phyloP scores from a whole-genome alignment of 1,140 invertebrate genomes.

The Zaprionus gabonicus region DNA sequence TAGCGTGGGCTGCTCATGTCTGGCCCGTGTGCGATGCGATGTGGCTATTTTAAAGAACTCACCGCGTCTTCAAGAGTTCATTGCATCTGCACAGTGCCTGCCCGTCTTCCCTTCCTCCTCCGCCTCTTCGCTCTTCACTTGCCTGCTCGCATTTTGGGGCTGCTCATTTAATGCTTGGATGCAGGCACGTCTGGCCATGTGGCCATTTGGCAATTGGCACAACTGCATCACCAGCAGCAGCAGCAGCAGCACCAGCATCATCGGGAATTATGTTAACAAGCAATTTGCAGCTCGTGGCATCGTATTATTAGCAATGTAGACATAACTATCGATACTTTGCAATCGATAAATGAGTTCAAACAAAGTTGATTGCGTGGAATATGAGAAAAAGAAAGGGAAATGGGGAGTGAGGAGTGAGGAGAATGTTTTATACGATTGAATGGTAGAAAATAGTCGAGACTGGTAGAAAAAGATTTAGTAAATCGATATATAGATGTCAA shows the following conservation, averaged over 20 bases:
- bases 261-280: constrained; percentile 11
- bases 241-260: constrained; percentile 1
- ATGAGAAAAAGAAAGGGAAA: too few relatives aligned
- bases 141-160: constrained; percentile 17
- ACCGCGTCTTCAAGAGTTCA: constrained; percentile 66
- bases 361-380: too few relatives aligned
- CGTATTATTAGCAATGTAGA: neutral
- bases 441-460: too few relatives aligned
- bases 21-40: constrained; percentile 20
- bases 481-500: too few relatives aligned
- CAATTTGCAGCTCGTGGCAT: neutral
- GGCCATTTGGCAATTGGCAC: constrained; percentile 33
- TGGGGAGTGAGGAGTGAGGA: too few relatives aligned
- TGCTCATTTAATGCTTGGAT: constrained; percentile 55
- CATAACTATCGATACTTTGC: neutral
- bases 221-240: constrained; percentile 1
- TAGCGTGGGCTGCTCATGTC: constrained; percentile 47
- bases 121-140: neutral
- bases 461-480: too few relatives aligned
- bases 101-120: neutral
- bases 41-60: constrained; percentile 52
- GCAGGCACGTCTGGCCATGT: constrained; percentile 40
- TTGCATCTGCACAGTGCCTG: constrained; percentile 50
- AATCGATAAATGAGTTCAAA: constrained; percentile 2
- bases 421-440: too few relatives aligned